These are phyloP conservation scores for Whitmania pigra DNA, from an alignment of 1,140 invertebrate species.

Conservation along the genomic window DNA sequence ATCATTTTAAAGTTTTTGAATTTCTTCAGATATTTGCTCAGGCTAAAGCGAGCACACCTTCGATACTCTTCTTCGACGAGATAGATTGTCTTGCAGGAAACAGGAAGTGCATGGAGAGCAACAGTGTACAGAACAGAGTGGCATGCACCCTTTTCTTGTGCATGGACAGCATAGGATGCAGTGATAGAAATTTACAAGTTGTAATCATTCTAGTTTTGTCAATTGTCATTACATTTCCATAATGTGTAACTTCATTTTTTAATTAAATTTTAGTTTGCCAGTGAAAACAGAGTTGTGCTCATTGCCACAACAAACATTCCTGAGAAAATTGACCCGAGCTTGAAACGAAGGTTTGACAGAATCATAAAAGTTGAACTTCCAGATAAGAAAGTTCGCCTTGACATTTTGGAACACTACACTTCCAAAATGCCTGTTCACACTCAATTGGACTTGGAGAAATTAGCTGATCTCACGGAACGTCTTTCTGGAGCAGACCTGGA, in stretches of 20 bases:
- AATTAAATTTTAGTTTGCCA: neutral
- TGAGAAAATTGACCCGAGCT: neutral
- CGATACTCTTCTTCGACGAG: neutral
- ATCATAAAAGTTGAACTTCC: neutral
- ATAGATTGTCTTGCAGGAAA: neutral
- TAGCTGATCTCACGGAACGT: neutral
- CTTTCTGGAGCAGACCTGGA: conserved; percentile 9
- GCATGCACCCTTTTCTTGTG: neutral
- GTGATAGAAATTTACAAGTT: no score
- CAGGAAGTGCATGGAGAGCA: neutral
- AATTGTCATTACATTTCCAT: no score
- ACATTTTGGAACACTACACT: neutral
- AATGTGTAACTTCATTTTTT: no score
- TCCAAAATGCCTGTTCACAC: neutral
- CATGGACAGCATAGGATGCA: conserved; percentile 8
- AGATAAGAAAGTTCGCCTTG: neutral
- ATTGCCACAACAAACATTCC: conserved; percentile 2
- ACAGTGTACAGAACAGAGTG: neutral
- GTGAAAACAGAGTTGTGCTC: neutral
- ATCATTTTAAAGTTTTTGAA: neutral
- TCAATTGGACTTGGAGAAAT: neutral
- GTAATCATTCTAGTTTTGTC: no score
- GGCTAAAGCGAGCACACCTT: neutral
- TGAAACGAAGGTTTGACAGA: neutral
- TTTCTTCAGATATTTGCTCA: neutral